Conservation (phyloP, 1,140 invertebrate species). For the Trialeurodes vaporariorum region DNA sequence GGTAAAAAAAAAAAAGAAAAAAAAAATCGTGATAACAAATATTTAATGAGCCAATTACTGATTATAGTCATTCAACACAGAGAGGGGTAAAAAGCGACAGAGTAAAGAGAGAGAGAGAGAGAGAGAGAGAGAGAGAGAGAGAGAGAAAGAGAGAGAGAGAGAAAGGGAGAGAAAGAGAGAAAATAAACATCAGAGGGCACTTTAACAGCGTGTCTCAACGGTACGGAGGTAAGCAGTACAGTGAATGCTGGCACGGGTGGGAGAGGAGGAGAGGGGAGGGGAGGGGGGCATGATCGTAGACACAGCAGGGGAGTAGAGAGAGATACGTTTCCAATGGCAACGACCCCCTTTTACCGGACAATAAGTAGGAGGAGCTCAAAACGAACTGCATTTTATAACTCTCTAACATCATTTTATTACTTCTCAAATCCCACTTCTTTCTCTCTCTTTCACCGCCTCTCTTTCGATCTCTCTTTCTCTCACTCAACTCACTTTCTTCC, state of each 20-base stretch:
- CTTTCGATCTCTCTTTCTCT: neutral
- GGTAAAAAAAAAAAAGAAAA: too few species aligned
- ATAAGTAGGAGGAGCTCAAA: neutral
- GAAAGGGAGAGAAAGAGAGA: neutral
- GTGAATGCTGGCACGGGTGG: neutral
- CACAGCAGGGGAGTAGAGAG: neutral
- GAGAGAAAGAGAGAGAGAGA: too few species aligned
- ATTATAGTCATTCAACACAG: too few species aligned
- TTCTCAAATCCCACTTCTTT: neutral
- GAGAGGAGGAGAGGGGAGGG: neutral
- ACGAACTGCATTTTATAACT: neutral
- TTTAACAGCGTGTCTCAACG: neutral
- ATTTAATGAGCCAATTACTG: too few species aligned
- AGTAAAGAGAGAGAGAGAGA: too few species aligned
- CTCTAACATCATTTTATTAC: neutral
- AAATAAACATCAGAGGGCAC: neutral
- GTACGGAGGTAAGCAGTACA: neutral
- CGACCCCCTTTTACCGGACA: neutral
- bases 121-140: too few species aligned
- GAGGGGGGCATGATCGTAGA: neutral
- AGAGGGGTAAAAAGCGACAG: too few species aligned
- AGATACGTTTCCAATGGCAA: neutral
- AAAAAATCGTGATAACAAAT: too few species aligned
- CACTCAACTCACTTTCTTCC: too few species aligned
- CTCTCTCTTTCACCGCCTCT: neutral